These are phyloP conservation scores for Agelastica alni DNA, from an alignment of 2,888 invertebrate genomes.

Conservation along the genomic window DNA sequence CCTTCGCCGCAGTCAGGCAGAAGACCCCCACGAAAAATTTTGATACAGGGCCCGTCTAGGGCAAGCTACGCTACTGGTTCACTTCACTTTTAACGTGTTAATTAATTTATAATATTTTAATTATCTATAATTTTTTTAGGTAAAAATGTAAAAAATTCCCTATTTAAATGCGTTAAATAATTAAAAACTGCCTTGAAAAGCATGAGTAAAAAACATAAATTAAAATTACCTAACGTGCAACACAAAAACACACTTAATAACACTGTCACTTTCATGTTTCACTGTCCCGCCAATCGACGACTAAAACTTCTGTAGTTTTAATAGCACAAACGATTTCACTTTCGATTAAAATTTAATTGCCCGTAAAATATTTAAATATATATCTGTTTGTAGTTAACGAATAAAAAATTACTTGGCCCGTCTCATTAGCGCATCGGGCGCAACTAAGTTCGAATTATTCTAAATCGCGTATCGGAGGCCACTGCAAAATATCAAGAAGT, in stretches of 20 bases:
- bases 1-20: too few species aligned
- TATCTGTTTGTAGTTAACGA: too few species aligned
- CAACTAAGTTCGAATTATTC: slow-evolving; percentile 22
- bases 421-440: slow-evolving; percentile 5
- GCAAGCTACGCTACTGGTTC: too few species aligned
- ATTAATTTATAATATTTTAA: too few species aligned
- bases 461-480: slow-evolving; percentile 23
- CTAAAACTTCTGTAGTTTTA: not conserved
- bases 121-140: too few species aligned
- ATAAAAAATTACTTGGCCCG: not conserved
- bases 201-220: too few species aligned
- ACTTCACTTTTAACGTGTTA: too few species aligned
- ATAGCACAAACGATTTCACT: slow-evolving; percentile 27
- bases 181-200: too few species aligned
- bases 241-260: slow-evolving; percentile 26
- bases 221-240: slow-evolving; percentile 33
- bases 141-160: too few species aligned
- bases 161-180: too few species aligned
- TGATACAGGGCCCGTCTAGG: too few species aligned
- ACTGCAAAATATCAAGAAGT: slow-evolving; percentile 27
- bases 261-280: slow-evolving; percentile 35
- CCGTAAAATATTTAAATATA: slow-evolving; percentile 2
- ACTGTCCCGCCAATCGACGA: not conserved
- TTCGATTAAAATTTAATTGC: slow-evolving; percentile 19
- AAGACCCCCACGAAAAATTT: too few species aligned